These are phyloP conservation scores for Craniophora ligustri DNA, from an alignment of 2,888 invertebrate species.

Conservation along the genomic window DNA sequence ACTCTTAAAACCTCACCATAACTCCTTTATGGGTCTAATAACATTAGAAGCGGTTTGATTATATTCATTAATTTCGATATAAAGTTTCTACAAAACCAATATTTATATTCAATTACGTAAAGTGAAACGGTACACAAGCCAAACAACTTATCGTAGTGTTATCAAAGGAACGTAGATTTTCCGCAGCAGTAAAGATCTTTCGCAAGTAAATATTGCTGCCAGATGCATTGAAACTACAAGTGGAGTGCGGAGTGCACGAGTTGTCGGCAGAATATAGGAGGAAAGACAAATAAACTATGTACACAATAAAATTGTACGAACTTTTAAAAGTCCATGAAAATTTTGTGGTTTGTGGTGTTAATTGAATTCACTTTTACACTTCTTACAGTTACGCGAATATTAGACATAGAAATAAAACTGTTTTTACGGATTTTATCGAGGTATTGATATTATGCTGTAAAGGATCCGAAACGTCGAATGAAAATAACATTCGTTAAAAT, in stretches of 20 bases:
- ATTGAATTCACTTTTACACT: too few species aligned
- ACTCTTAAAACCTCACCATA: not conserved
- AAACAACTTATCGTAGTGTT: conserved; percentile 48
- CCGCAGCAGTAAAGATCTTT: conserved; percentile 43
- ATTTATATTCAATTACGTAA: conserved; percentile 44
- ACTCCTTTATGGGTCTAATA: not conserved
- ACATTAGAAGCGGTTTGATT: not conserved
- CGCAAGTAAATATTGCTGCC: conserved; percentile 62
- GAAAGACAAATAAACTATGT: conserved; percentile 30
- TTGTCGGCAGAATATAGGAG: conserved; percentile 35
- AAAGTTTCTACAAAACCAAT: not conserved
- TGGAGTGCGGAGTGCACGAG: conserved; percentile 43
- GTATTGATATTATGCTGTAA: too few species aligned
- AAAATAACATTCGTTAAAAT: too few species aligned
- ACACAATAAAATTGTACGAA: too few species aligned
- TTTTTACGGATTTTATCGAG: too few species aligned
- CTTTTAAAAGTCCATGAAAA: too few species aligned
- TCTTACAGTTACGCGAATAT: too few species aligned
- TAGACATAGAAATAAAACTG: too few species aligned
- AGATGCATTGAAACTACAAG: conserved; percentile 59
- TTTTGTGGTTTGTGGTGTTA: too few species aligned
- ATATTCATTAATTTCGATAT: too few species aligned
- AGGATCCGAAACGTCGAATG: too few species aligned
- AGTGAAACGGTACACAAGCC: conserved; percentile 38
- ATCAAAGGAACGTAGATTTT: conserved; percentile 52